Evolutionary conservation across 2,888 invertebrate genomes (phyloP).

Genomic region (Coecobrya sp.): DNA sequence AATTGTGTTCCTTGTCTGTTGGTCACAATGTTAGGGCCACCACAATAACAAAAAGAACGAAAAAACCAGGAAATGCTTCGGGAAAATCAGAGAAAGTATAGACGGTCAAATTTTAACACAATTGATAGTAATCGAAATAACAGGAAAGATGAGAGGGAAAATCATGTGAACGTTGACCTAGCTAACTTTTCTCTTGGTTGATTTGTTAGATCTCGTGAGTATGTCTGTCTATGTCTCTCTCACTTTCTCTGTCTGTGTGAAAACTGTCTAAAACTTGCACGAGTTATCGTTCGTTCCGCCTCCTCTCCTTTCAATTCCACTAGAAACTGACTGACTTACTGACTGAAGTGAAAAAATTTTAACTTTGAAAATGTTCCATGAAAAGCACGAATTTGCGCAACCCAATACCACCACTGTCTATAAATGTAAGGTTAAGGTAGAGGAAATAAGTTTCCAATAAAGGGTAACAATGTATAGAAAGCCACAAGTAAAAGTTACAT

Average conservation of each 20-base stretch:
- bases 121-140: constrained; percentile 51
- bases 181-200: constrained; percentile 41
- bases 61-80: not conserved
- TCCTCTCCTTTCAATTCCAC: constrained; percentile 50
- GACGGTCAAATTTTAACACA: constrained; percentile 30
- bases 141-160: not conserved
- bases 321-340: constrained; percentile 57
- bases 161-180: constrained; percentile 62
- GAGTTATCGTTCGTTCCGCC: constrained; percentile 42
- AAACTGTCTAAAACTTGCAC: constrained; percentile 40
- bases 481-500: constrained; percentile 31
- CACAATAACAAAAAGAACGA: not conserved
- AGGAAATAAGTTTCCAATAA: constrained; percentile 41
- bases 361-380: constrained; percentile 41
- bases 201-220: constrained; percentile 49
- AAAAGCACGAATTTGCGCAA: not conserved
- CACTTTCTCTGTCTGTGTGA: not conserved
- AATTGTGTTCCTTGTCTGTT: not conserved
- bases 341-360: constrained; percentile 14
- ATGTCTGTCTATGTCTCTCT: not conserved
- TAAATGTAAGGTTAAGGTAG: not conserved
- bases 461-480: not conserved
- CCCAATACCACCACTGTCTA: not conserved
- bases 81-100: constrained; percentile 1
- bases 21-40: not conserved